Evolutionary conservation across 2,888 invertebrate genomes (phyloP), one percentile per base, ranked within the genome.

Genomic region (Epinotia bilunana): DNA sequence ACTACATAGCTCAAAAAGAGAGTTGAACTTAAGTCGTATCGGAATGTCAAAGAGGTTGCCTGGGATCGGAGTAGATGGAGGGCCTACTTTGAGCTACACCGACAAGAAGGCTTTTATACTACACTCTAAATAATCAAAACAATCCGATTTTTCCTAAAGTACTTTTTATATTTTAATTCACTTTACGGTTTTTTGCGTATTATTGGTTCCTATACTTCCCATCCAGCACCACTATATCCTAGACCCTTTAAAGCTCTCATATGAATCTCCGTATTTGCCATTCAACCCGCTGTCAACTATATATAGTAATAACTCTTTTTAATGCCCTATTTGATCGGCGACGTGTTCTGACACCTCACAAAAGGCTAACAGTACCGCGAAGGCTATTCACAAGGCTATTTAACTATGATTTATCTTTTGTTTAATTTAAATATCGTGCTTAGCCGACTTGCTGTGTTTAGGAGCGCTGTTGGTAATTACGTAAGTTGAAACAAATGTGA

Each of bases 271-370:
- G 85, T 84, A 89, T 89, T 88, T 85, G 82, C 90, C 81, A 92
- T 93, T 92, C 91, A 91, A 82, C 74, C 82, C 81, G 46, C 83
- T 90, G 91, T 91, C 91, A 92, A 86, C 88, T 90, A 87, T 88
- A 88, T 88, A 90, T 83, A 86, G 89, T 85, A 86, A 93, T 94
- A 90, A 89, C 87, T 93, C 92, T 92, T 92, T 90, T 88, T 94
- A 93, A 92, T 93, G 91, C 83, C 85, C 86, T 87, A 91, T 93
- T 92, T 93, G 92, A 94, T 92, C 89, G 86, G 84, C 86, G 85
- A 83, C 87, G 82, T 85, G 86, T 85, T 84, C 86, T 87, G 86
- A 88, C 90, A 86, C 80, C 73, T 76, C 79, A 92, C 91, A 92
- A 93, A 90, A 86, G 88, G 83, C 80, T 85, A 88, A 88, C 88